Evolutionary conservation across 2,888 invertebrate genomes (phyloP).

Genomic region (Sthenelais limicola): DNA sequence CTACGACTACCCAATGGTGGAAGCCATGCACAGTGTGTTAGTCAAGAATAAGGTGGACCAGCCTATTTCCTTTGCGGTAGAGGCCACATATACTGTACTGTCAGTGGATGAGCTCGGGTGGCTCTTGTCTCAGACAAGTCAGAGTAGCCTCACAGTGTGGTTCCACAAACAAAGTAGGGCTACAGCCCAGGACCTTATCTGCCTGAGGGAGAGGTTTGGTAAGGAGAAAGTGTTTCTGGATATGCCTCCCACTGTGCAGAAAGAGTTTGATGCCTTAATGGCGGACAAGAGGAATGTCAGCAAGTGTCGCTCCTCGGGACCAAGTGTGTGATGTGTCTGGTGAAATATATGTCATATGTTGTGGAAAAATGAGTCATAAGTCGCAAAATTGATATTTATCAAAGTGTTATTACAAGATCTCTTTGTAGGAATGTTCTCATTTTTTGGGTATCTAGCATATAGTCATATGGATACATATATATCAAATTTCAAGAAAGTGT

Average conservation of each 20-base stretch:
- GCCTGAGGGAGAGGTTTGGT: conserved; percentile 13
- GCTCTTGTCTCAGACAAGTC: conserved; percentile 15
- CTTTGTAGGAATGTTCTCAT: no score
- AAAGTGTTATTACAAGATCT: no score
- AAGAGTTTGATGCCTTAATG: conserved; percentile 18
- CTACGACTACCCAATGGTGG: conserved; percentile 28
- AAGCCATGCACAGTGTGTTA: conserved; percentile 2
- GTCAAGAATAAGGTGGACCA: background rate
- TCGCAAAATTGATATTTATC: no score
- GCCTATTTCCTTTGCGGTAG: conserved; percentile 30
- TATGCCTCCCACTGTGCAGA: conserved; percentile 11
- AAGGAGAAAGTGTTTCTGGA: conserved; percentile 7
- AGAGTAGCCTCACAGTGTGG: conserved; percentile 24
- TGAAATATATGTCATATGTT: no score
- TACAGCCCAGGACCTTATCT: conserved; percentile 11
- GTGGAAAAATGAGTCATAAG: no score
- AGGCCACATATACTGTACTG: conserved; percentile 48
- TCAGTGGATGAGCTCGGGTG: conserved; percentile 27
- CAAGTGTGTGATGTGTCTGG: no score
- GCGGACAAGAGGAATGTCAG: no score
- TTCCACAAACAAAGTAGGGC: conserved; percentile 10
- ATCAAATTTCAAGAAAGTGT: no score
- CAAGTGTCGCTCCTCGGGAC: no score
- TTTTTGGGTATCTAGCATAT: no score
- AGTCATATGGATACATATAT: no score